Evolutionary conservation across 2,113 vertebrate species (phyloP).

Genomic region (Thomomys bottae): DNA sequence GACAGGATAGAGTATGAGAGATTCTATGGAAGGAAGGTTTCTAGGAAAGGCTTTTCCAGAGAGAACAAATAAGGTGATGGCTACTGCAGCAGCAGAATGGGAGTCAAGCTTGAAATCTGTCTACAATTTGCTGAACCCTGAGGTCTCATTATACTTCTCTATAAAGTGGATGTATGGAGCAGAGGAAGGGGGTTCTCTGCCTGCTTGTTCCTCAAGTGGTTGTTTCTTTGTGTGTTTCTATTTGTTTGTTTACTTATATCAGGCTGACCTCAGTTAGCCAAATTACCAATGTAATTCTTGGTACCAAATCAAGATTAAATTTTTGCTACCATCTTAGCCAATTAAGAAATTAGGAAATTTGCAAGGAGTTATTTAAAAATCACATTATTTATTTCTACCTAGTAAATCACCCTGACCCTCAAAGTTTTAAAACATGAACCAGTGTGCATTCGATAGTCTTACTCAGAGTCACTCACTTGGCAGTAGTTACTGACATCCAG

Average conservation of each 20-base stretch:
- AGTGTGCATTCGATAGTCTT: background rate
- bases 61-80: conserved; percentile 43
- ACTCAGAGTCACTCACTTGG: background rate
- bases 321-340: background rate
- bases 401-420: background rate
- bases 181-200: too few relatives aligned
- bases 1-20: background rate
- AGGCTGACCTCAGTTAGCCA: background rate
- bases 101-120: background rate
- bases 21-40: conserved; percentile 47
- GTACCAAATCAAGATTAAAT: background rate
- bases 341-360: background rate
- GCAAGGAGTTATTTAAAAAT: conserved; percentile 31
- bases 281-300: background rate
- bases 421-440: background rate
- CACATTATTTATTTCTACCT: background rate
- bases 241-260: too few relatives aligned
- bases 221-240: too few relatives aligned
- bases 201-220: too few relatives aligned
- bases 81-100: background rate
- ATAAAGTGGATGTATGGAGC: background rate
- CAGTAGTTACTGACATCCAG: background rate
- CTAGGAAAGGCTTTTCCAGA: conserved; percentile 54
- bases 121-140: background rate
- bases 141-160: background rate